phyloP scores from a whole-genome alignment of 35 echinoderm and acorn worm genomes.

The Lytechinus pictus region DNA sequence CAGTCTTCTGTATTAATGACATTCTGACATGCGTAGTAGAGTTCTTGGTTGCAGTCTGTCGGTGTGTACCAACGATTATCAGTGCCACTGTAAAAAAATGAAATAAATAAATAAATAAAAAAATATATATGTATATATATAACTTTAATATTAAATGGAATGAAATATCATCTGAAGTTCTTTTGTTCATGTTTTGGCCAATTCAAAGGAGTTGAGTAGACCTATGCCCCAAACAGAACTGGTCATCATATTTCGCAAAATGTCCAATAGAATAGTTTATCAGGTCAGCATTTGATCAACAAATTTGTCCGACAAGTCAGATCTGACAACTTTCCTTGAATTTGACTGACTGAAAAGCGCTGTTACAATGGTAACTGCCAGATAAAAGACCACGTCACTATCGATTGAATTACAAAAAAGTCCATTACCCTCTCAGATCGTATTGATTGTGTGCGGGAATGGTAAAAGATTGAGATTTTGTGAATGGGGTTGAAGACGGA shows the following conservation, averaged over 20 bases:
- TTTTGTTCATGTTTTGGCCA: background rate
- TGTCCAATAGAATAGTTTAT: too few species aligned
- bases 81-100: constrained; percentile 6
- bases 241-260: too few species aligned
- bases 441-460: background rate
- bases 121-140: background rate
- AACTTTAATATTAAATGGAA: background rate
- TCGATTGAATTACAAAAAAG: too few species aligned
- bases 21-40: constrained; percentile 80
- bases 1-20: constrained; percentile 66
- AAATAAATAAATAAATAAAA: background rate
- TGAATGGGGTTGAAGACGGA: too few species aligned
- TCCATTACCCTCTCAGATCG: too few species aligned
- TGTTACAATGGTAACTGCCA: too few species aligned
- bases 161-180: background rate
- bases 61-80: constrained; percentile 81
- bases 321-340: too few species aligned
- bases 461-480: background rate
- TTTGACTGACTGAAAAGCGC: too few species aligned
- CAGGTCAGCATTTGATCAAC: too few species aligned
- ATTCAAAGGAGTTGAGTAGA: background rate
- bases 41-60: constrained; percentile 51
- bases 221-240: background rate
- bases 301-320: too few species aligned
- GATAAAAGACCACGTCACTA: too few species aligned